Conservation (phyloP, 2,888 invertebrate species). For the Cryptus viduatorius region DNA sequence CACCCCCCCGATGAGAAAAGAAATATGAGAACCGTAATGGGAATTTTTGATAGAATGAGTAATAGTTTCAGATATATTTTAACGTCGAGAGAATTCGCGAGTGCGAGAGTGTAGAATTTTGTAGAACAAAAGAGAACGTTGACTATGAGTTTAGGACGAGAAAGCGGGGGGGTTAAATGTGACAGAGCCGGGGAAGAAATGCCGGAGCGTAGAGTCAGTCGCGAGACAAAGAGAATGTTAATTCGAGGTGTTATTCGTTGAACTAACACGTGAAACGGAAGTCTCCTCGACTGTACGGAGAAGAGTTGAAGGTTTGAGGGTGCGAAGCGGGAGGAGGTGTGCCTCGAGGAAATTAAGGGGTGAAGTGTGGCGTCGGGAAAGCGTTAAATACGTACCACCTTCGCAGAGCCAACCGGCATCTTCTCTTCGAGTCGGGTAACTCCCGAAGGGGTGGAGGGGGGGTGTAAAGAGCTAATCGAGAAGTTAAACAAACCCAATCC, state of each 20-base stretch:
- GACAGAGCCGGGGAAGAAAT: neutral
- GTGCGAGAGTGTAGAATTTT: neutral
- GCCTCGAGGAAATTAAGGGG: conserved; percentile 60
- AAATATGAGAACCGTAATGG: conserved; percentile 34
- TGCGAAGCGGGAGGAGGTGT: conserved; percentile 27
- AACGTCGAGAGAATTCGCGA: neutral
- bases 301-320: conserved; percentile 26
- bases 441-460: conserved; percentile 22
- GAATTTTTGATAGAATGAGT: conserved; percentile 8
- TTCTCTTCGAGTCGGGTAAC: conserved; percentile 54
- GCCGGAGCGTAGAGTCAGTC: conserved; percentile 30
- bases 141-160: neutral
- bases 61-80: conserved; percentile 1
- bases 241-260: conserved; percentile 63
- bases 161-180: neutral
- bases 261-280: conserved; percentile 62
- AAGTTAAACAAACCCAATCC: conserved; percentile 70
- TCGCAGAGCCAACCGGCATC: conserved; percentile 21
- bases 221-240: conserved; percentile 61
- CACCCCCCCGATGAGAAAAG: conserved; percentile 9
- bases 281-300: conserved; percentile 28
- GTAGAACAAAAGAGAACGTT: neutral
- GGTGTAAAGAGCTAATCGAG: conserved; percentile 69
- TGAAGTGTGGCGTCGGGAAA: conserved; percentile 49
- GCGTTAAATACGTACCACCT: conserved; percentile 69